A percentile compares a stretch with the other conserved stretches of the same genome.
phyloP scores from a whole-genome alignment of 2,113 vertebrate genomes.

The Hemichromis elongatus region DNA sequence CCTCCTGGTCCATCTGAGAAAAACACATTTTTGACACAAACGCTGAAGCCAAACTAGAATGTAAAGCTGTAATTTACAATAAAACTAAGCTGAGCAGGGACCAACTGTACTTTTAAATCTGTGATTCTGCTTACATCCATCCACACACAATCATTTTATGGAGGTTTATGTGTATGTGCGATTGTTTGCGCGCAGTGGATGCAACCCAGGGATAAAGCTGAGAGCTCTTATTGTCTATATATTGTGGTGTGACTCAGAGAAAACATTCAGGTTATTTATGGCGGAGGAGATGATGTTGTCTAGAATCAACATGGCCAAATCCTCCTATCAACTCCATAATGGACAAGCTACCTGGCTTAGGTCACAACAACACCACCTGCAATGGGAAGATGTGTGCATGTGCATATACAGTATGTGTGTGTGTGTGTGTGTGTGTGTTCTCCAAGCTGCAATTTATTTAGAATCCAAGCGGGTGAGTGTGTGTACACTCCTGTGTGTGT shows the following conservation, averaged over 20 bases:
- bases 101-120: constrained; percentile 33
- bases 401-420: constrained; percentile 36
- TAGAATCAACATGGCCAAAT: constrained; percentile 73
- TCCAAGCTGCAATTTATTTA: constrained; percentile 54
- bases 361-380: constrained; percentile 68
- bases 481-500: constrained; percentile 28
- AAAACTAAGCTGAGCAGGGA: constrained; percentile 3
- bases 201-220: constrained; percentile 39
- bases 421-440: neutral
- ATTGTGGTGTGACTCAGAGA: constrained; percentile 54
- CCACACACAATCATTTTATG: constrained; percentile 17
- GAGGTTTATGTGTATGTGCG: neutral
- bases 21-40: constrained; percentile 7
- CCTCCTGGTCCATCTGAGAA: neutral
- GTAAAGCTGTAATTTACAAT: constrained; percentile 24
- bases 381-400: constrained; percentile 33
- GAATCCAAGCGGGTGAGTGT: constrained; percentile 27
- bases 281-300: constrained; percentile 52
- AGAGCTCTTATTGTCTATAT: constrained; percentile 55
- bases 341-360: constrained; percentile 64
- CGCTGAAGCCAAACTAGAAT: constrained; percentile 14
- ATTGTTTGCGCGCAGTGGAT: neutral
- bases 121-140: constrained; percentile 20
- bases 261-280: constrained; percentile 65
- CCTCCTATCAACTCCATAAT: constrained; percentile 74